Conservation (phyloP, 2,113 vertebrate species). For the Gopherus flavomarginatus region DNA sequence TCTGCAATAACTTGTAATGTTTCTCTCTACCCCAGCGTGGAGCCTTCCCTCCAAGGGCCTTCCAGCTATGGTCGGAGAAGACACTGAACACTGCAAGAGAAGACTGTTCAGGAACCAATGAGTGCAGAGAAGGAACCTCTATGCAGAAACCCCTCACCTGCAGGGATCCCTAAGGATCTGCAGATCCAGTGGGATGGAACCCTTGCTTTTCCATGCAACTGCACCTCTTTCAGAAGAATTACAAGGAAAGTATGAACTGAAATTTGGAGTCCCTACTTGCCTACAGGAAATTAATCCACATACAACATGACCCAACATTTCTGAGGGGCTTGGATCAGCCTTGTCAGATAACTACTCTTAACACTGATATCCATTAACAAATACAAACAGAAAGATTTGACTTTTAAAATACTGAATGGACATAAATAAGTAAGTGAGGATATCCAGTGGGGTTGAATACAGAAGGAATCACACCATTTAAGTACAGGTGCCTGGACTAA, state of each 20-base stretch:
- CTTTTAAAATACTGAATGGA: background rate
- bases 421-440: background rate
- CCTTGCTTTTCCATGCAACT: background rate
- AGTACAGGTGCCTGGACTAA: conserved; percentile 19
- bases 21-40: background rate
- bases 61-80: rapidly evolving
- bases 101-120: background rate
- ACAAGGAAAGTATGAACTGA: rapidly evolving
- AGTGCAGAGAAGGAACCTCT: background rate
- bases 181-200: background rate
- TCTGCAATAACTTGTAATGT: background rate
- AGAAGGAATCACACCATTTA: background rate
- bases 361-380: background rate
- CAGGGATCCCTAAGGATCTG: background rate
- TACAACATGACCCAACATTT: background rate
- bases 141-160: background rate
- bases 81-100: background rate
- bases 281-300: background rate
- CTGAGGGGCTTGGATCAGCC: conserved; percentile 17
- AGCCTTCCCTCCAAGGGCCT: background rate
- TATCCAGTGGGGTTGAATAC: background rate
- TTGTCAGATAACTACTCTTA: background rate
- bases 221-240: background rate
- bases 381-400: background rate
- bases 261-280: background rate